These are phyloP conservation scores for Centropristis striata DNA, from an alignment of 2,113 vertebrate genomes.

Conservation along the genomic window DNA sequence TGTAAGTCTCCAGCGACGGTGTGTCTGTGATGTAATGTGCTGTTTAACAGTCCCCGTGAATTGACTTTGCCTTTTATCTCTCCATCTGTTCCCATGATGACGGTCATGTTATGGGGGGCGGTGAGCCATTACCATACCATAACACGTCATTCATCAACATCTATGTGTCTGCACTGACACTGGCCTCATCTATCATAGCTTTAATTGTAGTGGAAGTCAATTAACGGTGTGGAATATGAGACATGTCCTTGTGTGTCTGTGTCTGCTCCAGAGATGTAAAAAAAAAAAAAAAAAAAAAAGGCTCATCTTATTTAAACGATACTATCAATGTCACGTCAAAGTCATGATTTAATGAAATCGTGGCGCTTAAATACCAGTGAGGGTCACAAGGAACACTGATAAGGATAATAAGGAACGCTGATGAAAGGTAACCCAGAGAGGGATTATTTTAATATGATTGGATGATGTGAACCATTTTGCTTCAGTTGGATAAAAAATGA, in stretches of 20 bases:
- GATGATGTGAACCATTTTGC: neutral
- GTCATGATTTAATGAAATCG: slow-evolving; percentile 56
- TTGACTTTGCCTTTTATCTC: neutral
- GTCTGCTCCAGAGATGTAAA: neutral
- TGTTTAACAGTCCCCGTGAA: neutral
- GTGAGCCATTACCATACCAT: slow-evolving; percentile 22
- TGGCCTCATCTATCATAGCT: slow-evolving; percentile 16
- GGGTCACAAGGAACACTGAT: slow-evolving; percentile 25
- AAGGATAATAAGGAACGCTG: slow-evolving; percentile 21
- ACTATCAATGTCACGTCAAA: slow-evolving; percentile 56
- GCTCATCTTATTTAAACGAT: slow-evolving; percentile 39
- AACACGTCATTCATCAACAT: slow-evolving; percentile 46
- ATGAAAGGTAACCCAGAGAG: slow-evolving; percentile 25
- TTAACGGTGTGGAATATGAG: slow-evolving; percentile 17
- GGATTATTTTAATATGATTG: slow-evolving; percentile 21
- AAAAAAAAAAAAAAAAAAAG: neutral
- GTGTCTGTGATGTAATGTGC: neutral
- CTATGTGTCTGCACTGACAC: neutral
- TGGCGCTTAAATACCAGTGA: neutral
- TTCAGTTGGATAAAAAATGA: neutral
- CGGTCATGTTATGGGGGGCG: neutral
- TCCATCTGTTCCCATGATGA: slow-evolving; percentile 11
- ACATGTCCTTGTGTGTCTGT: slow-evolving; percentile 4
- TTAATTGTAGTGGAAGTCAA: slow-evolving; percentile 46
- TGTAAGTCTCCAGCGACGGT: neutral